Base-by-base conservation (phyloP, 2,888 invertebrate genomes). In the Stenodema calcarata region DNA sequence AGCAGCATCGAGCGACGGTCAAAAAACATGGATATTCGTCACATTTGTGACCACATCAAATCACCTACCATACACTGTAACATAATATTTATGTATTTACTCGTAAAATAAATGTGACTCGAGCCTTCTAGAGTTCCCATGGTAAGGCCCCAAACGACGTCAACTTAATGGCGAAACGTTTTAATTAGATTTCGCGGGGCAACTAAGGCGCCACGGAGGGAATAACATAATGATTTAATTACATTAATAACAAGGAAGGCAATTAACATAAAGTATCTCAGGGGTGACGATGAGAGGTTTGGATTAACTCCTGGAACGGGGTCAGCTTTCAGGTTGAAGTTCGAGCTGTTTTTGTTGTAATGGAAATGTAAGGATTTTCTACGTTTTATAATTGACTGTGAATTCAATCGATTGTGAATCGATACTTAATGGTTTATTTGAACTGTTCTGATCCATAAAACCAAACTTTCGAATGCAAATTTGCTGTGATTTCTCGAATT, bases 181-280 rank as follows among this genome's bases (percentile, higher is more conserved):
- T 23, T 78, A 78, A 78, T 78, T 78, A 78, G 78, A 47, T 78
- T 78, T 78, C 44, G 27, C 23, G 44, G 78, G 27, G 78, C 44
- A 78, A 78, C 78, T 78, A 42, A 44, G 78, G 44, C 78, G 44
- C 78, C 44, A 23, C 23, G 62, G 6, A 23, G 78, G 78, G 81
- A 81, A 62, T 62, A 73, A 86, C 54, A 81, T 87, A 87, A 87
- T 87, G 84, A 87, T 87, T 87, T 87, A 87, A 87, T 87, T 87
- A 86, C 84, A 87, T 87, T 87, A 87, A 87, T 87, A 87, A 86
- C 85, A 80, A 87, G 80, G 79, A 47, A 16, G 83, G 84, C 84
- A 87, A 87, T 87, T 87, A 87, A 87, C 86, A 87, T 87, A 87
- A 87, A 87, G 87, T 81, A 81, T 18, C 81, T 30, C n/a, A 18